Base-by-base conservation (phyloP, 2,888 invertebrate genomes). In the Stenurella melanura region DNA sequence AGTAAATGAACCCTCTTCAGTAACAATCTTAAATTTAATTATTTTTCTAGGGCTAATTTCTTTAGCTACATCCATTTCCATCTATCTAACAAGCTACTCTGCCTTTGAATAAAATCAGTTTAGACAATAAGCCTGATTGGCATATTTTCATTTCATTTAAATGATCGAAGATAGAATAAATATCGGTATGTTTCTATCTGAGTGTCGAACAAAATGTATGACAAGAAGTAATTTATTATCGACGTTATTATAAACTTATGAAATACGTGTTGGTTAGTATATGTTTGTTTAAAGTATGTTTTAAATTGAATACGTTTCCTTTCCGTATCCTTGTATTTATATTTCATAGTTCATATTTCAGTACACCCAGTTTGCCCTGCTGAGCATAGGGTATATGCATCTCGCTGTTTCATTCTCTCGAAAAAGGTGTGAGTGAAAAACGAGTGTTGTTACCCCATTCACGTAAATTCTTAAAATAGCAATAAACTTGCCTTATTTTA, bases 271-370 rank as follows among this genome's bases (percentile, higher is more conserved):
- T 7, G 12, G 42, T 42, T 2, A 1, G 42, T 42, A 9, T 34
- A 34, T 42, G 42, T 11, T 42, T 42, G 42, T 21, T 60, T 15
- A 21, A 60, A 60, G 15, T 12, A 26, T 9, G 15, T 38, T 66
- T 66, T 34, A n/a, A 38, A 42, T 66, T 19, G 66, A 38, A 10
- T 9, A 18, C 42, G 18, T 66, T 42, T 38, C 11, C n/a, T 66
- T 12, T 66, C 42, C 10, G 9, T 66, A 42, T 42, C 38, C 42
- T 18, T 38, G 17, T 66, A 66, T 66, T 66, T 66, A 66, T 66
- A 66, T 66, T 66, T 42, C 66, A 66, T 42, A 42, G 18, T 42
- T 38, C 12, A 42, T 66, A 66, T 66, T 66, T 66, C 66, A 66
- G 50, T 50, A 18, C 66, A 64, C 34, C 38, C 6, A 42, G 66